These are phyloP conservation scores for Phylloscopus trochiloides DNA, from an alignment of 2,113 vertebrate genomes.

Conservation along the genomic window DNA sequence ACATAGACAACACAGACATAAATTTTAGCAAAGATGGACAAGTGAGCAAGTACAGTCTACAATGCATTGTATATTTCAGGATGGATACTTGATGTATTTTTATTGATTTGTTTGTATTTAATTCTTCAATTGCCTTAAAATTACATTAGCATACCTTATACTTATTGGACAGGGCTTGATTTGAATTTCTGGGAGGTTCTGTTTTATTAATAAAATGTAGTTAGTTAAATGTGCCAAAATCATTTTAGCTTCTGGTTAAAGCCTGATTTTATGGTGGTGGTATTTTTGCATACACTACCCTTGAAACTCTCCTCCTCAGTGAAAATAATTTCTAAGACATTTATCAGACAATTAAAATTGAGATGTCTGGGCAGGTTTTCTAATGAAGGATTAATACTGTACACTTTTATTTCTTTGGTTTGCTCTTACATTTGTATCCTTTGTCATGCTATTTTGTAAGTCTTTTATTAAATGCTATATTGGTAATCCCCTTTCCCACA, in stretches of 20 bases:
- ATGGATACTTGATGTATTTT: background rate
- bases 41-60: background rate
- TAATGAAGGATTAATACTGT: background rate
- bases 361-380: background rate
- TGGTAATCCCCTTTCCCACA: background rate
- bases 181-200: background rate
- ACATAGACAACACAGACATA: fast-evolving
- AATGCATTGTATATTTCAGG: background rate
- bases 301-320: background rate
- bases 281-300: background rate
- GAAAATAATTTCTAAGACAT: background rate
- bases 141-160: background rate
- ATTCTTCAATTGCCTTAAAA: background rate
- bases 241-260: background rate
- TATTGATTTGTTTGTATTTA: background rate
- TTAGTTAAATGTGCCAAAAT: background rate
- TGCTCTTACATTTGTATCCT: background rate
- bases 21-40: background rate
- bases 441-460: background rate
- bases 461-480: background rate
- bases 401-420: background rate
- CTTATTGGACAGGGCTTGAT: background rate
- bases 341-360: background rate
- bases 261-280: background rate
- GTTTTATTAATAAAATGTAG: background rate